These are phyloP conservation scores for Eupsilia transversa DNA, from an alignment of 2,888 invertebrate species.

Conservation along the genomic window DNA sequence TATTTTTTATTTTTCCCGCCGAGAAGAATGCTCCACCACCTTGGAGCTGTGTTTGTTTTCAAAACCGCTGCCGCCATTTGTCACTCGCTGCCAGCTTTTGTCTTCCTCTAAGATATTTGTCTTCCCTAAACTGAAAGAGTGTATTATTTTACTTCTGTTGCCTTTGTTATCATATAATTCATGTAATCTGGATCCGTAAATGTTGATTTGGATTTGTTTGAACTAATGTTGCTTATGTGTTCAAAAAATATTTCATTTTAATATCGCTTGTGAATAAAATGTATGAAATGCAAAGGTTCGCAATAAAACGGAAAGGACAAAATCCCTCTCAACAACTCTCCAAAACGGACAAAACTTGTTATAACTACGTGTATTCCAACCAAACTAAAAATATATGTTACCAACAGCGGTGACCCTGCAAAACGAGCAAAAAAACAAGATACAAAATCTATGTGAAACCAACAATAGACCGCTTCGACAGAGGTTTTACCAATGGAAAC, in stretches of 20 bases:
- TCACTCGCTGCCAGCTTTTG: conserved; percentile 63
- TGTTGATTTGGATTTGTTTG: conserved; percentile 22
- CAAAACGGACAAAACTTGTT: conserved; percentile 50
- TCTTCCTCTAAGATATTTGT: conserved; percentile 59
- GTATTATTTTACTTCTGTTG: conserved; percentile 45
- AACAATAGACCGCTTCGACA: conserved; percentile 77
- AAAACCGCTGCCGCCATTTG: conserved; percentile 64
- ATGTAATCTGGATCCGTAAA: conserved; percentile 14
- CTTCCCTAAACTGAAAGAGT: conserved; percentile 55
- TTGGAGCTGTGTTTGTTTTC: conserved; percentile 63
- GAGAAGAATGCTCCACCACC: conserved; percentile 44
- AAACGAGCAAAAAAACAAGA: conserved; percentile 71
- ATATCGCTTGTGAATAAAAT: conserved; percentile 3
- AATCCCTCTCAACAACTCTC: conserved; percentile 30
- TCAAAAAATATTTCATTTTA: neutral
- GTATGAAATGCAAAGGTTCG: conserved; percentile 17
- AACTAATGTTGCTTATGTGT: neutral
- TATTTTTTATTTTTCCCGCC: conserved; percentile 56
- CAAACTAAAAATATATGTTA: conserved; percentile 61
- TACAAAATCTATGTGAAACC: conserved; percentile 73
- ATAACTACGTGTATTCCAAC: conserved; percentile 48
- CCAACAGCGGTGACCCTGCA: conserved; percentile 64
- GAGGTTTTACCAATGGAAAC: conserved; percentile 75
- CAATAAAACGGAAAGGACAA: conserved; percentile 34
- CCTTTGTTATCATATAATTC: conserved; percentile 45